Percentiles rank a stretch among this genome's conserved stretches.
These are phyloP conservation scores for Alligator sinensis DNA, from an alignment of 2,113 vertebrate species.

Conservation along the genomic window DNA sequence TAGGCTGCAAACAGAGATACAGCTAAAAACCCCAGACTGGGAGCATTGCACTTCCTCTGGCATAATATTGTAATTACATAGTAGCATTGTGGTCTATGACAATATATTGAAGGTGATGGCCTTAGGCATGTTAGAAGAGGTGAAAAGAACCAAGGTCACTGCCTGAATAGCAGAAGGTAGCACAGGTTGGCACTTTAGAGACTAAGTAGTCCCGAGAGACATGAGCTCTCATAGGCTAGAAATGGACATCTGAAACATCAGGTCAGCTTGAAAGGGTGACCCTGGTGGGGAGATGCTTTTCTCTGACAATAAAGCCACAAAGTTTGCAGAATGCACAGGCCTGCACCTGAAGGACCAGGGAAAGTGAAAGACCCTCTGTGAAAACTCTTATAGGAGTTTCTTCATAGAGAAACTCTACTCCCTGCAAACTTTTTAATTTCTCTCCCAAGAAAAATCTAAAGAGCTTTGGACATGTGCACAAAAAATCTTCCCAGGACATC, in stretches of 20 bases:
- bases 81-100: too few relatives aligned
- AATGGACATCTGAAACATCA: neutral
- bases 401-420: neutral
- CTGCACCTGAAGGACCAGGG: neutral
- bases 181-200: too few relatives aligned
- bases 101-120: neutral
- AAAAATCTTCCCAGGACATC: neutral
- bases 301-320: neutral
- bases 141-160: neutral
- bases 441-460: neutral
- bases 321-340: neutral
- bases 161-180: too few relatives aligned
- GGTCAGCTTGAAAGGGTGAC: neutral
- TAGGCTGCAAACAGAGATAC: neutral
- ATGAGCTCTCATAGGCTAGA: too few relatives aligned
- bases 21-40: neutral
- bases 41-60: neutral
- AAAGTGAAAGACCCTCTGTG: neutral
- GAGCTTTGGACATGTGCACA: neutral
- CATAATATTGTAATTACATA: too few relatives aligned
- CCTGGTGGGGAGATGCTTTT: neutral
- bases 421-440: neutral
- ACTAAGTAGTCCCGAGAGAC: too few relatives aligned
- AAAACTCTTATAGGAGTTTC: neutral
- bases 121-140: neutral